Base-by-base conservation (phyloP, 2,888 invertebrate genomes). In the Adelognathus sp. region DNA sequence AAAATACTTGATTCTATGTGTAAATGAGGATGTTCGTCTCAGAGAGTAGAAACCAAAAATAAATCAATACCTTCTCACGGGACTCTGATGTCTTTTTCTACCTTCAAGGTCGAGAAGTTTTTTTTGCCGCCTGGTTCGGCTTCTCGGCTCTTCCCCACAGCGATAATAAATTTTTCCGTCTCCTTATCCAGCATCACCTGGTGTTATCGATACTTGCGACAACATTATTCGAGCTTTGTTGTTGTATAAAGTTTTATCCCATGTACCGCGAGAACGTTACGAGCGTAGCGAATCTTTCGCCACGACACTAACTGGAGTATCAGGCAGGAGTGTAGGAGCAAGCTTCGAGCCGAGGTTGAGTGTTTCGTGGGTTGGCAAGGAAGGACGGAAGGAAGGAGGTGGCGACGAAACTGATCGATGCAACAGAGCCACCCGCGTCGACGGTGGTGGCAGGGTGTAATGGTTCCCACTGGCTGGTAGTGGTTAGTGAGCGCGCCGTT, bases 391-490 rank as follows among this genome's bases (percentile, higher is more conserved):
- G 80, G 77, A 76, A 79, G 84, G 86, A 83, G 88, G 85, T 83
- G 84, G 86, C 83, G 87, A 83, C 87, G 87, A 88, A 88, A 86
- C 90, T 90, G 90, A 90, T 90, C 90, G 89, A 90, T 89, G 88
- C 89, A 88, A 88, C 86, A 86, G 88, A 88, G 89, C 85, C 87
- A 79, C 85, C 75, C 76, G 70, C 79, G 24, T 44, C 79, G 79
- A 81, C 82, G 61, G 84, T 83, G 76, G 79, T 74, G 80, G 72
- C 69, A 76, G 72, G 69, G 72, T 69, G 69, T 73, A 71, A 77
- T 72, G 75, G 74, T 82, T 74, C n/a, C 78, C 77, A 72, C 80
- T 76, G 66, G 58, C 44, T 69, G 54, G 52, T 73, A 67, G 66
- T 50, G 60, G 66, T 67, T 67, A 63, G 46, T 69, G 50, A 54